These are phyloP conservation scores for Pseudanteris insignis DNA, from an alignment of 2,888 invertebrate genomes.

Conservation along the genomic window DNA sequence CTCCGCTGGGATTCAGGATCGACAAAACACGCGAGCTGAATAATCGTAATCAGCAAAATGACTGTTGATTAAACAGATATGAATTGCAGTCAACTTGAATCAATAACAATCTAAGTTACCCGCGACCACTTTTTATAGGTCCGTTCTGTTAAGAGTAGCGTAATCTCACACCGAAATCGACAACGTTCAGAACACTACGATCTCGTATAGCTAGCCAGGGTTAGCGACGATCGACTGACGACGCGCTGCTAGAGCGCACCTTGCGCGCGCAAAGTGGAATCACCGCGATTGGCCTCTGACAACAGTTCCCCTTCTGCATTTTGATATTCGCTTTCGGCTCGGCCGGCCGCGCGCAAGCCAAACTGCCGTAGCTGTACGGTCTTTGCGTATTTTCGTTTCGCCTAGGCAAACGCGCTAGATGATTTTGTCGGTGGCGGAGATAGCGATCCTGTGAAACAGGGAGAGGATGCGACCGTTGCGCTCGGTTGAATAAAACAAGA, in stretches of 20 bases:
- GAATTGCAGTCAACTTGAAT: background rate
- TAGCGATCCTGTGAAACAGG: constrained; percentile 11
- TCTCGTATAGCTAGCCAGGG: constrained; percentile 29
- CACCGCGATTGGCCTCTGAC: constrained; percentile 34
- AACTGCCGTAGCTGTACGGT: constrained; percentile 4
- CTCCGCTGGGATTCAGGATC: constrained; percentile 46
- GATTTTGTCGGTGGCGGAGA: constrained; percentile 27
- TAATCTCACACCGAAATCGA: constrained; percentile 17
- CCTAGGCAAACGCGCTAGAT: constrained; percentile 21
- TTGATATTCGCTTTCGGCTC: constrained; percentile 40
- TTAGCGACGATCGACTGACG: constrained; percentile 57
- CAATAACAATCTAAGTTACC: background rate
- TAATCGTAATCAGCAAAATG: background rate
- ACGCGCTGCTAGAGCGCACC: constrained; percentile 47
- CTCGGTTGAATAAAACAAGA: too few species aligned
- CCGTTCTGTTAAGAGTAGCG: constrained; percentile 10
- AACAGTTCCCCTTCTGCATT: constrained; percentile 37
- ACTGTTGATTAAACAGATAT: background rate
- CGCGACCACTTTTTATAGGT: background rate
- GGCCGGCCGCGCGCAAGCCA: constrained; percentile 6
- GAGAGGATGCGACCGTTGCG: too few species aligned
- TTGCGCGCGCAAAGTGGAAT: constrained; percentile 41
- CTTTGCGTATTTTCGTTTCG: constrained; percentile 36
- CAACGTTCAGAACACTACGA: constrained; percentile 1
- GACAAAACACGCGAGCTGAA: constrained; percentile 3